Evolutionary conservation across 2,113 vertebrate genomes (phyloP).

Genomic region (Rhagologus leucostigma): DNA sequence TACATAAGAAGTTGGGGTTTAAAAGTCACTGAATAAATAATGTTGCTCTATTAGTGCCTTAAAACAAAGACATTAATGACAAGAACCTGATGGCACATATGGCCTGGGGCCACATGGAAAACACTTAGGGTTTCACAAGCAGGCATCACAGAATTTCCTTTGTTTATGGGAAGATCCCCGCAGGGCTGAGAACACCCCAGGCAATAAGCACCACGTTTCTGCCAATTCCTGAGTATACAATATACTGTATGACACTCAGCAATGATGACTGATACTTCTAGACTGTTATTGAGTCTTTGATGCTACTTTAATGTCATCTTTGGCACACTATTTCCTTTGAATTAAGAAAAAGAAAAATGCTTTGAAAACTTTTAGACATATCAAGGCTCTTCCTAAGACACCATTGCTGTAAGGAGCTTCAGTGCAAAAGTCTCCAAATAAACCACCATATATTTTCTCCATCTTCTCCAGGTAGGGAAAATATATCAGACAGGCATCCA

Average conservation of each 20-base stretch:
- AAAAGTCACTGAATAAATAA: neutral
- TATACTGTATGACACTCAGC: neutral
- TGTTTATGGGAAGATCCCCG: neutral
- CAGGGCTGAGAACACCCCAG: neutral
- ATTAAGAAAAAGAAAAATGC: neutral
- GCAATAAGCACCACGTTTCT: neutral
- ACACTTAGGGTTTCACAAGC: neutral
- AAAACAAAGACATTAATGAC: neutral
- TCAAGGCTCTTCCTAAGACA: neutral
- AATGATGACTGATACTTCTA: neutral
- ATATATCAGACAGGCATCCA: neutral
- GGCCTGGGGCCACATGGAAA: neutral
- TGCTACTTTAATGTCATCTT: neutral
- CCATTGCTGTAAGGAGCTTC: neutral
- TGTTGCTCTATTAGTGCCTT: neutral
- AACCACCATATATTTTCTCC: neutral
- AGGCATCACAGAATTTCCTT: neutral
- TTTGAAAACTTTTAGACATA: neutral
- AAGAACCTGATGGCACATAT: neutral
- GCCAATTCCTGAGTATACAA: neutral
- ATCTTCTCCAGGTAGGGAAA: neutral
- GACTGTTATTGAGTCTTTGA: neutral
- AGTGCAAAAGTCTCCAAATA: neutral
- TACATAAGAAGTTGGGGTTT: neutral
- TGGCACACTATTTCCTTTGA: neutral